A percentile compares a stretch with the other conserved stretches of the same genome.
Evolutionary conservation across 1,140 invertebrate species (phyloP).

Genomic region (Chironomus striatipennis): DNA sequence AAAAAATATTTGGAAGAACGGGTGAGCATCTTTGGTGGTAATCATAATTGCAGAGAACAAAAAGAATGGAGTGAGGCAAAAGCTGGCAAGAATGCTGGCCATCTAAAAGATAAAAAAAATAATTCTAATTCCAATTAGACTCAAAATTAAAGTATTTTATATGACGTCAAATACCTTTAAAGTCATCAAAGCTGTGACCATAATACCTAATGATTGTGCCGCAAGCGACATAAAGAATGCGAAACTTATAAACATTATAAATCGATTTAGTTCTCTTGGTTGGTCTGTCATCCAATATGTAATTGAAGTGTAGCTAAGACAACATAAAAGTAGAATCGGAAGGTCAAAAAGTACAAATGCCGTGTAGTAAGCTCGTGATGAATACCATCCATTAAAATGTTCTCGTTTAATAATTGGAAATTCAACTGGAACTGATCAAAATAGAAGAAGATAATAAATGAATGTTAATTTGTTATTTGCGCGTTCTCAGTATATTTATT

Average conservation of each 20-base stretch:
- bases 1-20: slow-evolving; percentile 73
- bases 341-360: slow-evolving; percentile 80
- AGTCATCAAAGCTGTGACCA: slow-evolving; percentile 61
- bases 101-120: slow-evolving; percentile 33
- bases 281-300: slow-evolving; percentile 77
- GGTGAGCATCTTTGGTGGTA: slow-evolving; percentile 69
- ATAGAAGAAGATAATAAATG: slow-evolving; percentile 17
- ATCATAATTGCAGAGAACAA: slow-evolving; percentile 91
- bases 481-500: no score
- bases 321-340: slow-evolving; percentile 64
- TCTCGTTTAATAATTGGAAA: slow-evolving; percentile 77
- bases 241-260: slow-evolving; percentile 59
- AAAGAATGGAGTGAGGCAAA: slow-evolving; percentile 73
- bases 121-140: neutral
- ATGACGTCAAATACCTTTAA: slow-evolving; percentile 45
- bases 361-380: slow-evolving; percentile 68
- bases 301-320: slow-evolving; percentile 44
- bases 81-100: slow-evolving; percentile 77
- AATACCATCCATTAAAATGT: slow-evolving; percentile 86
- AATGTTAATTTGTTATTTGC: neutral
- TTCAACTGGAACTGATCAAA: slow-evolving; percentile 67
- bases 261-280: slow-evolving; percentile 55
- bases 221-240: slow-evolving; percentile 63
- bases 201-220: slow-evolving; percentile 68
- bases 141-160: neutral